These are phyloP conservation scores for Podarcis siculus DNA, from an alignment of 2,797 vertebrate genomes.

Conservation along the genomic window DNA sequence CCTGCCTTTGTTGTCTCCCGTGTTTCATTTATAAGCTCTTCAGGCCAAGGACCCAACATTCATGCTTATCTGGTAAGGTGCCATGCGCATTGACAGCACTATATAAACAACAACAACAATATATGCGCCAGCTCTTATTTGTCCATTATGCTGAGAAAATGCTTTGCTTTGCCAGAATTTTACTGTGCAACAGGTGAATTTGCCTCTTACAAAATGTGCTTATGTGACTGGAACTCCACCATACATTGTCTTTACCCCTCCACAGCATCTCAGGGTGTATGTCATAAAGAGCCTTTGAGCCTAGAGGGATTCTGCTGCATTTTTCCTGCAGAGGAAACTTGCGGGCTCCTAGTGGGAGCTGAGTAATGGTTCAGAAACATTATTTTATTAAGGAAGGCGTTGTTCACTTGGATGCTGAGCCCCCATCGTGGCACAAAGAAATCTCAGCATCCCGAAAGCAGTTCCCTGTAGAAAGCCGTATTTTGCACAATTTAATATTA, in stretches of 20 bases:
- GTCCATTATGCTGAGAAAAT: not conserved
- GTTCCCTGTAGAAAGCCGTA: not conserved
- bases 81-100: not conserved
- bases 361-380: constrained; percentile 21
- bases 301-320: not conserved
- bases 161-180: not conserved
- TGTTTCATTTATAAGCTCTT: not conserved
- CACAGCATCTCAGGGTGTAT: not conserved
- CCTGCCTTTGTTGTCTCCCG: not conserved
- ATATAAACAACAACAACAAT: not conserved
- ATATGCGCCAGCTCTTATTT: not conserved
- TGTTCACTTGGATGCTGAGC: not conserved
- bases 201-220: not conserved
- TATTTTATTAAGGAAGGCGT: constrained; percentile 12
- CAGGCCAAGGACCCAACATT: not conserved
- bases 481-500: not conserved
- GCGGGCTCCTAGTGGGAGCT: not conserved
- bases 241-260: not conserved
- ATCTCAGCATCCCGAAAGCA: not conserved
- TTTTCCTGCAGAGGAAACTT: not conserved
- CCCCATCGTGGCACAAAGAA: no score
- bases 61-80: no score
- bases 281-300: not conserved
- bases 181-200: not conserved
- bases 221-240: not conserved